Base-by-base conservation (phyloP, 2,888 invertebrate species). In the Drosophila emarginata region DNA sequence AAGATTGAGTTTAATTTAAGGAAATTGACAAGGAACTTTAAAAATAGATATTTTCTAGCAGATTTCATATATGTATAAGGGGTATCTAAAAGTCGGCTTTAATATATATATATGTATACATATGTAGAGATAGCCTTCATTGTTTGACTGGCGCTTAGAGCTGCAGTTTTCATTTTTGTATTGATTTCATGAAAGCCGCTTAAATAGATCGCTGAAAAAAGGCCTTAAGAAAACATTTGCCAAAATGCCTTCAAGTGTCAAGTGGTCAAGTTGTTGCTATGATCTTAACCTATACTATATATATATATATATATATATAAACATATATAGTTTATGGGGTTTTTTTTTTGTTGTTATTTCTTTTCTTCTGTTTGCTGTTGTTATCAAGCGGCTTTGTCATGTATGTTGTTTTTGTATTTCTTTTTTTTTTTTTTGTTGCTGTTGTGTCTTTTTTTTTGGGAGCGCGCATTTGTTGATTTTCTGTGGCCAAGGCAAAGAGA, bases 201-300 rank as follows among this genome's bases (percentile, higher is more conserved):
- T 78, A 82, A 80, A 71, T 62, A 45, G 50, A 52, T 72, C 58
- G 45, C 62, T 51, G 72, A 63, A 63, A 59, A 65, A 72, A 75
- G 80, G 68, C 82, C 83, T 80, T 83, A 85, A 70, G 80, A 76
- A 82, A 82, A 85, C 78, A 81, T 71, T 74, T 64, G 78, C 76
- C 70, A 82, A 80, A 82, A 72, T 67, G 67, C 56, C 57, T 70
- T 70, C 61, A 56, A 71, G 76, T 76, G 72, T 79, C 81, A 82
- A 82, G 85, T 82, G 78, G 69, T 59, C 65, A 56, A 61, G 72
- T 72, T 72, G 62, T 62, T 63, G 72, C 62, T 60, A 56, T 59
- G 61, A 64, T 56, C 62, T 72, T 65, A 54, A 39, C 61, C 54
- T 58, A 59, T 58, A 54, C 72, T 61, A 57, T 65, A 71, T 61